Base-by-base conservation (phyloP, 2,797 vertebrate genomes). In the Pangasius macronema region DNA sequence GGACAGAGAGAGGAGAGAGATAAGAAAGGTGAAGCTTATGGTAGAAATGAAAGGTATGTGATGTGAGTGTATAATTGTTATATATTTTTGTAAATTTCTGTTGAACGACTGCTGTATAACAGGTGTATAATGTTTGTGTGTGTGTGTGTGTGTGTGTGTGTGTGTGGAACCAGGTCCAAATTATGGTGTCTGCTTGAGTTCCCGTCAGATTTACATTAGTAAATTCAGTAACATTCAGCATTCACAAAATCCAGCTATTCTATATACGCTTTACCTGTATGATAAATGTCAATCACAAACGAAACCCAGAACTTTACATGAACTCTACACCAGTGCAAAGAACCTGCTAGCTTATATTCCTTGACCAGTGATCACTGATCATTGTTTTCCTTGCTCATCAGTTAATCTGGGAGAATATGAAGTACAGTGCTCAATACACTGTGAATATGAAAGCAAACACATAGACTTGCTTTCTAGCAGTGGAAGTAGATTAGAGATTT, bases 171-270 rank as follows among this genome's bases (percentile, higher is more conserved):
- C 49, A 51, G 49, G 49, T 51, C 49, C 49, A 51, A 51, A 51
- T 51, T 51, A 51, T 51, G 51, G 13, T 14, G 51, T 18, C 16
- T 55, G 53, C 14, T 18, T 55, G 53, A 55, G 14, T 18, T 55
- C 53, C 13, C 16, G 16, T 55, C 53, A 55, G 53, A 55, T 55
- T 55, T 55, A 55, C 16, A 42, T 42, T 42, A 42, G 5, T 42
- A 42, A 82, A 72, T 85, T 30, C 73, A 82, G 83, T 90, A 83
- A 88, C 75, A 61, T 51, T 79, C 63, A 87, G n/a, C 81, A 65
- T 14, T 42, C 46, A 82, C 72, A 46, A 36, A 70, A 20, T 33
- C 4, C 65, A 68, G 14, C 63, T 10, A 65, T 65, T 30, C n/a
- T n/a, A n/a, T 8, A 14, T 22, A 49, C 11, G 0, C 72, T 75